Percentiles rank a stretch among this genome's conserved stretches.
phyloP scores from a whole-genome alignment of 2,113 vertebrate species.

The Cyanistes caeruleus region DNA sequence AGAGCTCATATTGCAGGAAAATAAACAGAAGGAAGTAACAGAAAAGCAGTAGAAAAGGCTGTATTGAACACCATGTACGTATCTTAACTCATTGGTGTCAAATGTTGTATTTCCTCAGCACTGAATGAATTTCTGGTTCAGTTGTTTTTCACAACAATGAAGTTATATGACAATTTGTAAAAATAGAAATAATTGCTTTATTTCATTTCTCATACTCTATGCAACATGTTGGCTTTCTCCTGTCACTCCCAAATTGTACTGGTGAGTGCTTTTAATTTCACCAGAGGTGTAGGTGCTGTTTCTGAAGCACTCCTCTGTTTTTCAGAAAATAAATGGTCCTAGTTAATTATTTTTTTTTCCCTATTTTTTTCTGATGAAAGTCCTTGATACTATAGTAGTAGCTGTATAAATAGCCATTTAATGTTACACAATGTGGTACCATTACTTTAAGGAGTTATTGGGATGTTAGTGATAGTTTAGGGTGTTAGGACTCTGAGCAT shows the following conservation, averaged over 20 bases:
- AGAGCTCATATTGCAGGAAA: neutral
- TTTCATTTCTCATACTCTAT: neutral
- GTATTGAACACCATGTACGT: neutral
- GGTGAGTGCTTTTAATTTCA: neutral
- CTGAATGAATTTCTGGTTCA: neutral
- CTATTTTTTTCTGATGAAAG: neutral
- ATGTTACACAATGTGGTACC: neutral
- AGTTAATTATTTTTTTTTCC: rapidly evolving
- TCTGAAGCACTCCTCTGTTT: neutral
- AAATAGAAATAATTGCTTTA: neutral
- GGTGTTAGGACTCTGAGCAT: neutral
- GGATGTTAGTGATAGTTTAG: neutral
- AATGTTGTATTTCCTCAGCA: neutral
- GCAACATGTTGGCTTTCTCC: neutral
- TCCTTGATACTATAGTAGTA: neutral
- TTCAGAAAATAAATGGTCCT: neutral
- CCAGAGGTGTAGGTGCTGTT: neutral
- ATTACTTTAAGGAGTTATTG: neutral
- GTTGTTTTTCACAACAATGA: neutral
- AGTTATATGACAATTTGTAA: neutral
- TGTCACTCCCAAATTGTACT: neutral
- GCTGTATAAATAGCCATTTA: neutral
- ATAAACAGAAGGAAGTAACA: neutral
- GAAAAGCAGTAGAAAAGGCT: neutral
- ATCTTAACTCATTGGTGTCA: neutral